These are phyloP conservation scores for Caenorhabditis inopinata DNA, from an alignment of 1,140 invertebrate species.

Conservation along the genomic window DNA sequence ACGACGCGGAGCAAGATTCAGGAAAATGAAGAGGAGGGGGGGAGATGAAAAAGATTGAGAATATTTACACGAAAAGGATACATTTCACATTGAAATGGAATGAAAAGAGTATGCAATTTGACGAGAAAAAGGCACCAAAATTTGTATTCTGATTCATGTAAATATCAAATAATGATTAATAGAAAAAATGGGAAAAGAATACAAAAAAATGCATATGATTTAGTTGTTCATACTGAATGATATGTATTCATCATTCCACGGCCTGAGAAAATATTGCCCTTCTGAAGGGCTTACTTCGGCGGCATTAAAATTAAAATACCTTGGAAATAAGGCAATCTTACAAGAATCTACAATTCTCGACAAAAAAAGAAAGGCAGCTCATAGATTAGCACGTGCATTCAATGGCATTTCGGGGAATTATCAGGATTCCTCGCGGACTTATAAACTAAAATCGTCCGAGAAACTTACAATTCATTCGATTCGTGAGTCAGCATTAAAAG, in stretches of 20 bases:
- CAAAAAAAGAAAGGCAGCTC: not conserved
- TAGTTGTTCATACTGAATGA: too few relatives aligned
- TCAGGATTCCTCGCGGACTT: not conserved
- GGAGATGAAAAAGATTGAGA: not conserved
- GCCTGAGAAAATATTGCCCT: not conserved
- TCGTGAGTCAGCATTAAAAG: not conserved
- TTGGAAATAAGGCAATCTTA: too few relatives aligned
- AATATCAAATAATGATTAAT: not conserved
- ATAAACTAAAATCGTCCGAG: not conserved
- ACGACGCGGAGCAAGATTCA: not conserved
- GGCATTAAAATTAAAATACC: too few relatives aligned
- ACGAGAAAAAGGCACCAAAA: not conserved
- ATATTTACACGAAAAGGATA: conserved; percentile 10
- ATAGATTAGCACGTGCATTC: not conserved
- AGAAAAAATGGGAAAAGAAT: not conserved
- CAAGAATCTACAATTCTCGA: too few relatives aligned
- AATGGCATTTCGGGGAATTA: not conserved
- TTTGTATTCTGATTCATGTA: not conserved
- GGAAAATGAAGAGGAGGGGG: not conserved
- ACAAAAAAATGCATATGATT: too few relatives aligned
- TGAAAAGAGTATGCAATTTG: not conserved
- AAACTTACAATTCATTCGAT: not conserved
- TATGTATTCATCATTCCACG: too few relatives aligned
- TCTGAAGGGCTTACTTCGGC: not conserved
- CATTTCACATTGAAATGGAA: not conserved